phyloP scores from a whole-genome alignment of 2,888 invertebrate species.

The Erynnis tages region DNA sequence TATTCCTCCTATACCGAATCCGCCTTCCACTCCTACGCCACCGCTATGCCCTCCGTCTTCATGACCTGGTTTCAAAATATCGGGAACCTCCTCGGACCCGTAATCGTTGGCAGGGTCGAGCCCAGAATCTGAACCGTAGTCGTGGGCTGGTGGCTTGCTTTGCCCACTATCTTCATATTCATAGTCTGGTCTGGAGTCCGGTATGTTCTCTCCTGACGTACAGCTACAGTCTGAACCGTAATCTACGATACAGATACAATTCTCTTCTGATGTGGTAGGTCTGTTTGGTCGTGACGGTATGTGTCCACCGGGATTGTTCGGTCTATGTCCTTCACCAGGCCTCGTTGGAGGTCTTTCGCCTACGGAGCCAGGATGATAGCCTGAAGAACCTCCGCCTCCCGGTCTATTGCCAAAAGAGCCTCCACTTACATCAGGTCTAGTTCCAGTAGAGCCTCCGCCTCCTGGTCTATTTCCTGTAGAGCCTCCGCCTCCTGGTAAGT shows the following conservation, averaged over 20 bases:
- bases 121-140: neutral
- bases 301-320: neutral
- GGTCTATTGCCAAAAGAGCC: neutral
- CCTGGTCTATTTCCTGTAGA: neutral
- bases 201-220: neutral
- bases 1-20: too few relatives aligned
- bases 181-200: neutral
- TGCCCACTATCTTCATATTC: neutral
- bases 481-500: neutral
- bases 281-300: neutral
- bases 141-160: neutral
- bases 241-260: constrained; percentile 5
- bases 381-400: neutral
- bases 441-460: neutral
- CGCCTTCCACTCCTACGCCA: too few relatives aligned
- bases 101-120: neutral
- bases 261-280: neutral
- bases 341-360: too few relatives aligned
- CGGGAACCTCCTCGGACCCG: neutral
- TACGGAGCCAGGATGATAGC: neutral
- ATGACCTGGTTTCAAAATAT: neutral
- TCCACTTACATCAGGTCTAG: too few relatives aligned
- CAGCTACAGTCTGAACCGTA: neutral
- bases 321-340: too few relatives aligned
- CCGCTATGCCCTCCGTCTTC: neutral